Evolutionary conservation across 2,888 invertebrate species (phyloP).

Genomic region (Synergus laeviventris): DNA sequence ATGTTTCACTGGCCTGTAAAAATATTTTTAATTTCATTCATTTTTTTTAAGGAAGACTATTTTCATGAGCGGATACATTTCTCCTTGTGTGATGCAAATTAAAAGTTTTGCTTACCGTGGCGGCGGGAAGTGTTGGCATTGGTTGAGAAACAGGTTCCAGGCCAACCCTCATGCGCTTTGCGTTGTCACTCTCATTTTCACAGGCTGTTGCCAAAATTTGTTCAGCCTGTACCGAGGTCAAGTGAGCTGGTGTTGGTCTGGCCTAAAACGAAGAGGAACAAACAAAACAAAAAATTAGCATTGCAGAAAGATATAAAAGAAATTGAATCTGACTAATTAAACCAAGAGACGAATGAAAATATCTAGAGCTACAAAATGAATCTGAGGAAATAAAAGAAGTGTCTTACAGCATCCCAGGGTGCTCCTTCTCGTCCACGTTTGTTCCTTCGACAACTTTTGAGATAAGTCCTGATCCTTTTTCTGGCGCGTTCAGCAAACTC

Average conservation of each 20-base stretch:
- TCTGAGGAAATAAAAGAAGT: conserved; percentile 11
- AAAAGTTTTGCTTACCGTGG: conserved; percentile 76
- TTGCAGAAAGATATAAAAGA: conserved; percentile 27
- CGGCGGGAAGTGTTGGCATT: conserved; percentile 86
- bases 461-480: conserved; percentile 95
- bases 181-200: conserved; percentile 98
- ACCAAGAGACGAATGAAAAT: not conserved
- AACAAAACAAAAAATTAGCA: conserved; percentile 32
- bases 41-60: not conserved
- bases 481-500: conserved; percentile 97
- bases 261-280: conserved; percentile 79
- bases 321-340: conserved; percentile 17
- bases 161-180: conserved; percentile 96
- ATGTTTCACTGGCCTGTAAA: too few species aligned
- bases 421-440: conserved; percentile 92
- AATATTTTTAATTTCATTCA: too few species aligned
- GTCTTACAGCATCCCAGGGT: conserved; percentile 91
- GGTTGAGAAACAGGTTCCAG: conserved; percentile 96
- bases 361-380: not conserved
- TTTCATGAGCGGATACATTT: not conserved
- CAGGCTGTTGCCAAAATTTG: conserved; percentile 96
- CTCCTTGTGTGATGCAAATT: not conserved
- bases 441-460: conserved; percentile 96
- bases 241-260: conserved; percentile 95
- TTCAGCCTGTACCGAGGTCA: conserved; percentile 97